These are phyloP conservation scores for Drosophila mojavensis DNA, from an alignment of 1,140 invertebrate genomes.

Conservation along the genomic window DNA sequence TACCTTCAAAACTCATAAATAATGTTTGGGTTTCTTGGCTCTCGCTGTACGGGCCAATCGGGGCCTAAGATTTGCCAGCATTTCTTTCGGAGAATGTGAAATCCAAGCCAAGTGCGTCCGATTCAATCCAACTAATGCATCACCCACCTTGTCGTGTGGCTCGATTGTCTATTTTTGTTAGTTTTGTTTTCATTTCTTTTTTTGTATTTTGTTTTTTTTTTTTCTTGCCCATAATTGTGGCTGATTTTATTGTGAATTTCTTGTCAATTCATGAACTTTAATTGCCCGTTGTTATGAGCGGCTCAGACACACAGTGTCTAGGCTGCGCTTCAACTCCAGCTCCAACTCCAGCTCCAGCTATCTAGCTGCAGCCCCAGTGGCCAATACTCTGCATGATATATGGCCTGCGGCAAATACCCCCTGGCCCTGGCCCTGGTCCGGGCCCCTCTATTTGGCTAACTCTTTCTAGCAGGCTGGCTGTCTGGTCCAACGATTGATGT, in stretches of 20 bases:
- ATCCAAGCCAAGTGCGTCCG: slow-evolving; percentile 30
- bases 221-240: slow-evolving; percentile 52
- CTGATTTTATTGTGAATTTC: slow-evolving; percentile 59
- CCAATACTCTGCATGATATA: slow-evolving; percentile 65
- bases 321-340: slow-evolving; percentile 12
- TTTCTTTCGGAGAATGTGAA: slow-evolving; percentile 55
- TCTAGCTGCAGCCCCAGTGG: slow-evolving; percentile 7
- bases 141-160: slow-evolving; percentile 49
- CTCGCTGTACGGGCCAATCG: slow-evolving; percentile 61
- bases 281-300: slow-evolving; percentile 60
- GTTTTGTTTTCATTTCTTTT: background rate
- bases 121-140: slow-evolving; percentile 38
- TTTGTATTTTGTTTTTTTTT: background rate
- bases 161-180: slow-evolving; percentile 18
- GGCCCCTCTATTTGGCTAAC: background rate
- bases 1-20: slow-evolving; percentile 46
- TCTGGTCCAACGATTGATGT: slow-evolving; percentile 79
- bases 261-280: slow-evolving; percentile 79
- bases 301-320: slow-evolving; percentile 22
- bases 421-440: slow-evolving; percentile 11
- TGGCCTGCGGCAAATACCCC: slow-evolving; percentile 61
- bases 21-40: slow-evolving; percentile 29
- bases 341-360: slow-evolving; percentile 9
- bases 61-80: slow-evolving; percentile 59
- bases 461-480: slow-evolving; percentile 29